A percentile compares a stretch with the other conserved stretches of the same genome.
These are phyloP conservation scores for Dasyornis broadbenti DNA, from an alignment of 2,113 vertebrate genomes.

Conservation along the genomic window DNA sequence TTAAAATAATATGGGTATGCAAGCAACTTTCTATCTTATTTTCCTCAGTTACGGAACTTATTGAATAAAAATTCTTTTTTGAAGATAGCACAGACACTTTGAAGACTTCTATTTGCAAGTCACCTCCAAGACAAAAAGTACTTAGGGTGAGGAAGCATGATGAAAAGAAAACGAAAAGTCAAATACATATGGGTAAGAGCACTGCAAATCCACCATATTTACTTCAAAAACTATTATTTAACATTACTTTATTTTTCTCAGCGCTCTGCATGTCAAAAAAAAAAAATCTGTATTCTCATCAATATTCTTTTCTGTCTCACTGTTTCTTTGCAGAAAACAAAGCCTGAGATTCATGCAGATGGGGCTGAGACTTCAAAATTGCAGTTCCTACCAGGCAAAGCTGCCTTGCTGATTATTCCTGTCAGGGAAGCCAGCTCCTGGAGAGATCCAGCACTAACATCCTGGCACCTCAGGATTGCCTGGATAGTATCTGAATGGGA, in stretches of 20 bases:
- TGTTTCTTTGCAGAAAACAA: neutral
- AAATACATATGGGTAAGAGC: neutral
- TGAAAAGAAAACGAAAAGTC: neutral
- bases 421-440: conserved; percentile 91
- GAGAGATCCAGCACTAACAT: conserved; percentile 84
- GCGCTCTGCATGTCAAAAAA: neutral
- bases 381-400: conserved; percentile 83
- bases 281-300: neutral
- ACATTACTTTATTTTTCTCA: neutral
- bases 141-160: neutral
- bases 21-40: neutral
- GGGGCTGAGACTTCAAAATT: neutral
- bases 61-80: neutral
- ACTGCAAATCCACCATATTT: neutral
- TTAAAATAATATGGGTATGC: neutral
- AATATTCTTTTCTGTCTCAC: neutral
- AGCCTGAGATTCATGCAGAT: neutral
- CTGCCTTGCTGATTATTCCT: conserved; percentile 95
- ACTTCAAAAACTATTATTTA: neutral
- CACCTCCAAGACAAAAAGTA: neutral
- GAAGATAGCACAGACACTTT: neutral
- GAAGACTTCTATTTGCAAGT: neutral
- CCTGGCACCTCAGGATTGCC: conserved; percentile 87
- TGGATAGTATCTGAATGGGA: conserved; percentile 93
- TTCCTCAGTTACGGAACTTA: neutral